These are phyloP conservation scores for Eueremaeus valkanovi DNA, from an alignment of 2,888 invertebrate species.

Conservation along the genomic window DNA sequence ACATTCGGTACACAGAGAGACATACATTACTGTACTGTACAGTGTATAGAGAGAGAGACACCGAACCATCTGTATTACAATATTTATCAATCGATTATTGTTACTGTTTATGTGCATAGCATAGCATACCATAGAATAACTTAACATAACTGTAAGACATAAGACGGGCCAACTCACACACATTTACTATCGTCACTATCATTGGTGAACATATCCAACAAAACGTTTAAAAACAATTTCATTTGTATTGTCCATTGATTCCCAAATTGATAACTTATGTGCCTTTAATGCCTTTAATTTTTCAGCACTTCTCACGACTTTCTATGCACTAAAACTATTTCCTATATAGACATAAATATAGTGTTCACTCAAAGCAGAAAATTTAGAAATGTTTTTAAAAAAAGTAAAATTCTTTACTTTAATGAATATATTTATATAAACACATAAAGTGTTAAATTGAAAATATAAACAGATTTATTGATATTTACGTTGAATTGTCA, in stretches of 20 bases:
- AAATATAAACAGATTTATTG: too few relatives aligned
- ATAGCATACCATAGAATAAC: constrained; percentile 13
- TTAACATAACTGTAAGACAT: not conserved
- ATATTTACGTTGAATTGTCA: too few relatives aligned
- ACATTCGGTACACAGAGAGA: not conserved
- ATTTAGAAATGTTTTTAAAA: too few relatives aligned
- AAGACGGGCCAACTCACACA: not conserved
- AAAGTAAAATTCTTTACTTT: too few relatives aligned
- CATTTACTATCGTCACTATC: not conserved
- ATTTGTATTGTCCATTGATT: not conserved
- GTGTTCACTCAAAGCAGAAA: too few relatives aligned
- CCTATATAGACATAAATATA: too few relatives aligned
- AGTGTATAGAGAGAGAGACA: not conserved
- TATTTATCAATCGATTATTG: constrained; percentile 29
- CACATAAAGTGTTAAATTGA: too few relatives aligned
- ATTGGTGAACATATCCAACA: not conserved
- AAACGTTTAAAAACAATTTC: not conserved
- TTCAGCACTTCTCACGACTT: too few relatives aligned
- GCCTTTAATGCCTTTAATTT: too few relatives aligned
- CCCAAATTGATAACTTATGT: not conserved
- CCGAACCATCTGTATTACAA: not conserved
- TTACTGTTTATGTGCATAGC: constrained; percentile 17
- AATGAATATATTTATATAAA: too few relatives aligned
- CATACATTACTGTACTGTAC: not conserved
- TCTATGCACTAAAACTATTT: too few relatives aligned